These are phyloP conservation scores for Anastrepha obliqua DNA, from an alignment of 1,140 invertebrate genomes.

Conservation along the genomic window DNA sequence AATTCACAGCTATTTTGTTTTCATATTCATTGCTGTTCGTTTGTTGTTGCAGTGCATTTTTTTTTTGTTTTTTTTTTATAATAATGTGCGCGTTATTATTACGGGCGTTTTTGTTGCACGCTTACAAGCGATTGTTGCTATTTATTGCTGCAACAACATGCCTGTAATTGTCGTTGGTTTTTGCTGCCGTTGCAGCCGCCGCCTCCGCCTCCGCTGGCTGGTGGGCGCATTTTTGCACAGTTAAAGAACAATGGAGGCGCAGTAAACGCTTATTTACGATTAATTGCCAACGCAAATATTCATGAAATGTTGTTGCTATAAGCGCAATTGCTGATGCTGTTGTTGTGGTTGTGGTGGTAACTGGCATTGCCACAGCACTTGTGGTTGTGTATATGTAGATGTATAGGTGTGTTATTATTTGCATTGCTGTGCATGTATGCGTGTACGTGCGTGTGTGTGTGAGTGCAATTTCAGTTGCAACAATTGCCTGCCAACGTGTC, in stretches of 20 bases:
- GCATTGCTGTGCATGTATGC: too few relatives aligned
- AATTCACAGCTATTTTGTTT: conserved; percentile 42
- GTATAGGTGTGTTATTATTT: background rate
- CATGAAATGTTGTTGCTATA: conserved; percentile 59
- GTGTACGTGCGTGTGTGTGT: background rate
- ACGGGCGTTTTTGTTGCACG: conserved; percentile 24
- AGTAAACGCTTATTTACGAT: conserved; percentile 58
- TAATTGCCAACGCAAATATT: conserved; percentile 60
- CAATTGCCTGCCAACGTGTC: conserved; percentile 45
- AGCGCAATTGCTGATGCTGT: conserved; percentile 10
- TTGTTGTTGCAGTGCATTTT: background rate
- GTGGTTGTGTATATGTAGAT: background rate
- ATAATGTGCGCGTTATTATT: conserved; percentile 25
- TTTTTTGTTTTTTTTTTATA: background rate
- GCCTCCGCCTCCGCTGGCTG: conserved; percentile 8
- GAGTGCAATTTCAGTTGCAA: conserved; percentile 31
- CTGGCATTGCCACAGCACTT: background rate
- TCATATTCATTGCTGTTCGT: background rate
- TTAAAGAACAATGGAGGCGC: conserved; percentile 56
- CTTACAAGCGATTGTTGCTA: conserved; percentile 40
- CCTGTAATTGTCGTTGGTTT: background rate
- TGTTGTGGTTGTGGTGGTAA: conserved; percentile 19
- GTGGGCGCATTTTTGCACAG: conserved; percentile 1
- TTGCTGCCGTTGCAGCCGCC: background rate
- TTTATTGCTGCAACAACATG: conserved; percentile 30